Conservation (phyloP, 2,797 vertebrate species). For the Enteromius mattozi region DNA sequence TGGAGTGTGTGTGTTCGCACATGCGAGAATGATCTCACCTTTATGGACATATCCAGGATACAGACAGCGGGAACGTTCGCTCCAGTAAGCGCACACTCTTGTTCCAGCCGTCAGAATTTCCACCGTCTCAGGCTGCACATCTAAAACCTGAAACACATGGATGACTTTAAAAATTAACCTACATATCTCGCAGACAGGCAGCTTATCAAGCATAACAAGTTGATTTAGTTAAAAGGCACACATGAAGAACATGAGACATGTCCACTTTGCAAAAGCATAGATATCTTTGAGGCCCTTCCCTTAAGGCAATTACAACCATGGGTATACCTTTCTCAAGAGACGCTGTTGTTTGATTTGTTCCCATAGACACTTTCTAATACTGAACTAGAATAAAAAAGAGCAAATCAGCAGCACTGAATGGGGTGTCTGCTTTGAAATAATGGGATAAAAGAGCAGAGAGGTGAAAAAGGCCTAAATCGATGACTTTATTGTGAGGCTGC, state of each 20-base stretch:
- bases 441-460: conserved; percentile 52
- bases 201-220: conserved; percentile 17
- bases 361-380: conserved; percentile 43
- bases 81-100: conserved; percentile 95
- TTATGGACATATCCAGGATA: conserved; percentile 91
- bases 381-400: conserved; percentile 57
- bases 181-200: conserved; percentile 7
- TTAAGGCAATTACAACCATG: conserved; percentile 35
- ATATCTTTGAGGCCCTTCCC: conserved; percentile 19
- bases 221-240: conserved; percentile 32
- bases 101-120: conserved; percentile 85
- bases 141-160: conserved; percentile 82
- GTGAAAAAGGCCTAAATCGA: conserved; percentile 52
- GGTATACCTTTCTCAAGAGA: conserved; percentile 39
- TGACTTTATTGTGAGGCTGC: conserved; percentile 61
- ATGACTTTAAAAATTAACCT: conserved; percentile 32
- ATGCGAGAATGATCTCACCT: conserved; percentile 75
- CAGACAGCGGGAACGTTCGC: conserved; percentile 92
- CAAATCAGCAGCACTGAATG: conserved; percentile 60
- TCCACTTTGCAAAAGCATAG: conserved; percentile 18
- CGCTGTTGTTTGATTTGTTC: conserved; percentile 45
- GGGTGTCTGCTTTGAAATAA: conserved; percentile 56
- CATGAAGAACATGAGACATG: conserved; percentile 13
- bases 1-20: not conserved
- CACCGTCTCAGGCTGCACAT: conserved; percentile 86